These are phyloP conservation scores for Stichopus horrens DNA, from an alignment of 53 echinoderm and acorn worm genomes.

Conservation along the genomic window DNA sequence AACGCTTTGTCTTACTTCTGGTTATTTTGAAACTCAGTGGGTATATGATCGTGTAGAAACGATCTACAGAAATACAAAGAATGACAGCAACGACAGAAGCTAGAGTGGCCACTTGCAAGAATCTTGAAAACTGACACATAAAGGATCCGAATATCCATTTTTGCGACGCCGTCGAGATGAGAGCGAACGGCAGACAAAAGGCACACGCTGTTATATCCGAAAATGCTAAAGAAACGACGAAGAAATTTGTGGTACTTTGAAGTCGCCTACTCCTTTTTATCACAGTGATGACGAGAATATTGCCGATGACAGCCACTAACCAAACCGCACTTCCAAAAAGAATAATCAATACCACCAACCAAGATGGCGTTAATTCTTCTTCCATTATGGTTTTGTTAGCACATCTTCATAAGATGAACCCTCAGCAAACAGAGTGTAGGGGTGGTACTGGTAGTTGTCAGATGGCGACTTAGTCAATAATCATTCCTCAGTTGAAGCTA, in stretches of 20 bases:
- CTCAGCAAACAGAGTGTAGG: too few species aligned
- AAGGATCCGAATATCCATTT: constrained; percentile 74
- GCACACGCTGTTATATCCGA: constrained; percentile 83
- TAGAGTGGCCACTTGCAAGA: constrained; percentile 76
- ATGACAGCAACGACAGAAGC: constrained; percentile 80
- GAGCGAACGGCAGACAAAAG: constrained; percentile 81
- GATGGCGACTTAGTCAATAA: too few species aligned
- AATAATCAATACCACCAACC: constrained; percentile 58
- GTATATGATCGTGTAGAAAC: constrained; percentile 96
- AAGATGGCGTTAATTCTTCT: neutral
- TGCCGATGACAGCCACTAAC: constrained; percentile 77
- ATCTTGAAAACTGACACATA: constrained; percentile 81
- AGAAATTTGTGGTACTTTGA: constrained; percentile 97
- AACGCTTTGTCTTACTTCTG: constrained; percentile 82
- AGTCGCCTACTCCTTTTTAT: constrained; percentile 78
- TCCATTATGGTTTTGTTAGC: neutral
- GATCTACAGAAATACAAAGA: constrained; percentile 81
- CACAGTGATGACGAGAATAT: constrained; percentile 75
- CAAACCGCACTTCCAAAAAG: constrained; percentile 70
- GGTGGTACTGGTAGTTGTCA: too few species aligned
- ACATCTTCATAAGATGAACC: too few species aligned
- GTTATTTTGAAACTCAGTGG: constrained; percentile 97
- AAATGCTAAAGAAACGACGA: constrained; percentile 89
- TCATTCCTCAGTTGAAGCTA: too few species aligned
- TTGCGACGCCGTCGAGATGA: constrained; percentile 60